phyloP scores from a whole-genome alignment of 2,888 invertebrate genomes.

The Aphidoletes aphidimyza region DNA sequence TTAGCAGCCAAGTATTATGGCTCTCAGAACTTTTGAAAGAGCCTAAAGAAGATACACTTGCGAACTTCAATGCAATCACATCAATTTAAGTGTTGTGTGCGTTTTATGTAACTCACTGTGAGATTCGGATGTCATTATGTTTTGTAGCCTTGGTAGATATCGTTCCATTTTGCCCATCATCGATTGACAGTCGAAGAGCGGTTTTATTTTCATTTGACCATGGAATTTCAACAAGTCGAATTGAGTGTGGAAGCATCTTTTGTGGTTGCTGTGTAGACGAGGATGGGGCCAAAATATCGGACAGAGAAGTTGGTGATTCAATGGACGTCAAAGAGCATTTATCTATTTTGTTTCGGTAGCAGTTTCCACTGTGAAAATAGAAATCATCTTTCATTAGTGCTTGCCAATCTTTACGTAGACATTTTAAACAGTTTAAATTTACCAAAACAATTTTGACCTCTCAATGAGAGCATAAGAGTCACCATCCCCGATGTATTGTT shows the following conservation, averaged over 20 bases:
- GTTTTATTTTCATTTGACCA: constrained; percentile 69
- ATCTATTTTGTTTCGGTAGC: constrained; percentile 78
- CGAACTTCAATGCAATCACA: too few species aligned
- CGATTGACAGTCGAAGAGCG: constrained; percentile 71
- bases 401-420: constrained; percentile 56
- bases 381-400: background rate
- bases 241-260: constrained; percentile 78
- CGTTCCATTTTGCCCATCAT: constrained; percentile 60
- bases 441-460: constrained; percentile 89
- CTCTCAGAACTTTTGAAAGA: too few species aligned
- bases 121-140: constrained; percentile 75
- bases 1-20: too few species aligned
- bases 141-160: constrained; percentile 65
- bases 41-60: too few species aligned
- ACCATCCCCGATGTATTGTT: constrained; percentile 88
- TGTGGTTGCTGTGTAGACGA: constrained; percentile 60
- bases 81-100: too few species aligned
- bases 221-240: constrained; percentile 85
- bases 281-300: constrained; percentile 55
- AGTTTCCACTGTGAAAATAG: constrained; percentile 72
- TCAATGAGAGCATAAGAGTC: constrained; percentile 94
- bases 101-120: constrained; percentile 72
- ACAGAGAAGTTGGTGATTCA: constrained; percentile 60
- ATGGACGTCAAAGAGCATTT: constrained; percentile 61
- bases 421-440: too few species aligned